Percentiles rank a stretch among this genome's conserved stretches.
phyloP scores from a whole-genome alignment of 2,888 invertebrate genomes.

The Hypolimnas misippus region DNA sequence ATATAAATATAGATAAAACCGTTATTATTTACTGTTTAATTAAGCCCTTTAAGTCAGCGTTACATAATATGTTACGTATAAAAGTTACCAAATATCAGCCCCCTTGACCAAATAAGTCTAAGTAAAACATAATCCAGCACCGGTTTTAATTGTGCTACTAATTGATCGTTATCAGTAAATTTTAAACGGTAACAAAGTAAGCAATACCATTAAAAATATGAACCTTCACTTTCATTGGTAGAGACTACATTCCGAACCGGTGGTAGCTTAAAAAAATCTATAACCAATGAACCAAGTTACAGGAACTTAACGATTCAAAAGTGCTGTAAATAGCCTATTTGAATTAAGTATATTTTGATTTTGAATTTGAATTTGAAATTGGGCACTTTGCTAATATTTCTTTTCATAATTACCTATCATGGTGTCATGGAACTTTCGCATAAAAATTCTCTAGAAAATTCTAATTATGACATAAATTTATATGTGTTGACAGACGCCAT shows the following conservation, averaged over 20 bases:
- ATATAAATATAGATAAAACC: too few relatives aligned
- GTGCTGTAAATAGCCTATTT: too few relatives aligned
- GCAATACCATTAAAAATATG: neutral
- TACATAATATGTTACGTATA: slow-evolving; percentile 6
- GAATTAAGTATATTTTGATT: too few relatives aligned
- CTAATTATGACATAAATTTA: slow-evolving; percentile 16
- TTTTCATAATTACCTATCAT: neutral
- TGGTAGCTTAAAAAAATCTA: too few relatives aligned
- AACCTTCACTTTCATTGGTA: neutral
- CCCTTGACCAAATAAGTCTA: neutral
- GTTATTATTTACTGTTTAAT: too few relatives aligned
- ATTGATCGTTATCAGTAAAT: neutral
- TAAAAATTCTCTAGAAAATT: neutral
- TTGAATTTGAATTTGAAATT: too few relatives aligned
- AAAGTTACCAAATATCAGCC: neutral
- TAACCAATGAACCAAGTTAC: too few relatives aligned
- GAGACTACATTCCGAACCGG: too few relatives aligned
- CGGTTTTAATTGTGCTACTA: neutral
- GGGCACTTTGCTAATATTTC: neutral
- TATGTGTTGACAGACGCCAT: slow-evolving; percentile 19
- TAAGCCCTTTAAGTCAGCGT: neutral
- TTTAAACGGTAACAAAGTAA: neutral
- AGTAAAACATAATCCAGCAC: neutral
- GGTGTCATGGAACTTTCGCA: neutral
- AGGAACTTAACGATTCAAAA: too few relatives aligned